Conservation (phyloP, 2,888 invertebrate genomes). For the Agriopis aurantiaria region DNA sequence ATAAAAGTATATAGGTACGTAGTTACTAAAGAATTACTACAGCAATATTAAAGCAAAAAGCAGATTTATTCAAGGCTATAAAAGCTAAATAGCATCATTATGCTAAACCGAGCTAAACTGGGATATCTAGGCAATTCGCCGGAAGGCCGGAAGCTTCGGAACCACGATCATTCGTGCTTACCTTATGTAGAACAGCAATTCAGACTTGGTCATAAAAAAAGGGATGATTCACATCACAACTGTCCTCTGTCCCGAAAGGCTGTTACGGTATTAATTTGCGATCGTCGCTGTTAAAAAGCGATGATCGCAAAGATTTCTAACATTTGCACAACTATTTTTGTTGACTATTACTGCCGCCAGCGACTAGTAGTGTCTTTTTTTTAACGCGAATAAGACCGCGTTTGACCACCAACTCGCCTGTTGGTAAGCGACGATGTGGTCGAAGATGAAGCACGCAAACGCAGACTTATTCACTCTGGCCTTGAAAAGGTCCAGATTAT, state of each 20-base stretch:
- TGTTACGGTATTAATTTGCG: too few species aligned
- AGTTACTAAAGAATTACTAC: not conserved
- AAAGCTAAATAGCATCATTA: constrained; percentile 21
- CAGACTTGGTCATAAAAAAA: constrained; percentile 3
- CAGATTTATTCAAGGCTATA: constrained; percentile 17
- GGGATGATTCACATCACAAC: not conserved
- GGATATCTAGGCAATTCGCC: constrained; percentile 20
- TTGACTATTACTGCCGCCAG: too few species aligned
- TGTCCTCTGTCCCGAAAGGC: not conserved
- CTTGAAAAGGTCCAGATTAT: too few species aligned
- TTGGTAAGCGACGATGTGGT: too few species aligned
- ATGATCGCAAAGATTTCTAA: too few species aligned
- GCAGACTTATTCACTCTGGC: too few species aligned
- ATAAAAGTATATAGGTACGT: not conserved
- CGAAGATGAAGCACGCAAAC: too few species aligned
- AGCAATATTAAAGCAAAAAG: constrained; percentile 8
- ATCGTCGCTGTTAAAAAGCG: too few species aligned
- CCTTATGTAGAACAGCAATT: constrained; percentile 11
- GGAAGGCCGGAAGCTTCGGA: constrained; percentile 10
- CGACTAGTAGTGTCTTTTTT: too few species aligned
- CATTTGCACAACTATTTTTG: too few species aligned
- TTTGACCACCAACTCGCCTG: too few species aligned
- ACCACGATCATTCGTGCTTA: constrained; percentile 13
- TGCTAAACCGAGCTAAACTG: constrained; percentile 23
- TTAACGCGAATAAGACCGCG: too few species aligned